A percentile compares a stretch with the other conserved stretches of the same genome.
phyloP scores from a whole-genome alignment of 1,140 invertebrate species.

The Ceratosolen solmsi region DNA sequence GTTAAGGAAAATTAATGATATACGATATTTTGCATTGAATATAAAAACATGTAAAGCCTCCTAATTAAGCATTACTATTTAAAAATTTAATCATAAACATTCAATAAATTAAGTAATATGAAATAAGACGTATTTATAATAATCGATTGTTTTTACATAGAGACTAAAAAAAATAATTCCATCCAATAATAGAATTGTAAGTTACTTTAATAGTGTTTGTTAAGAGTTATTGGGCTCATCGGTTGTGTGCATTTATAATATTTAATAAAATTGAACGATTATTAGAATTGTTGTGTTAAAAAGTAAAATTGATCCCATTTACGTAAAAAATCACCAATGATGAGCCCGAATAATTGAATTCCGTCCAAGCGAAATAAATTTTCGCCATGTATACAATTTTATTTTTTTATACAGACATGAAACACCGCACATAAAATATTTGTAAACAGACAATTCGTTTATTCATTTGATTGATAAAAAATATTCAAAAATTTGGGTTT shows the following conservation, averaged over 20 bases:
- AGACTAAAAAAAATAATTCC: constrained; percentile 23
- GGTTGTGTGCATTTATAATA: constrained; percentile 9
- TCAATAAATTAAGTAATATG: background rate
- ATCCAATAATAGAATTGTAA: constrained; percentile 26
- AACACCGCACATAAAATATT: constrained; percentile 6
- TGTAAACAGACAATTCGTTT: background rate
- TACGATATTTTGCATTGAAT: too few species aligned
- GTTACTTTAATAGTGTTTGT: constrained; percentile 24
- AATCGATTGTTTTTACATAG: background rate
- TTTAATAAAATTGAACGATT: constrained; percentile 16
- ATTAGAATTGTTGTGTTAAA: constrained; percentile 7
- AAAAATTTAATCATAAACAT: too few species aligned
- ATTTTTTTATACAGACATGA: constrained; percentile 41
- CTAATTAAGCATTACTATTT: too few species aligned
- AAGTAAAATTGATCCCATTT: too few species aligned
- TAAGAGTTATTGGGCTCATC: constrained; percentile 38
- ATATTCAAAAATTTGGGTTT: constrained; percentile 14
- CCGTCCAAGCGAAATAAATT: constrained; percentile 41
- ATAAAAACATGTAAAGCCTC: too few species aligned
- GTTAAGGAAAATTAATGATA: too few species aligned
- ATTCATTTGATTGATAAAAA: background rate
- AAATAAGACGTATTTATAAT: background rate
- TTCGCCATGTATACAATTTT: constrained; percentile 27
- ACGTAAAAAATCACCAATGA: constrained; percentile 22
- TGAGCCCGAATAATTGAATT: constrained; percentile 35